Conservation (phyloP, 1,140 invertebrate genomes). For the Teleopsis dalmanni region DNA sequence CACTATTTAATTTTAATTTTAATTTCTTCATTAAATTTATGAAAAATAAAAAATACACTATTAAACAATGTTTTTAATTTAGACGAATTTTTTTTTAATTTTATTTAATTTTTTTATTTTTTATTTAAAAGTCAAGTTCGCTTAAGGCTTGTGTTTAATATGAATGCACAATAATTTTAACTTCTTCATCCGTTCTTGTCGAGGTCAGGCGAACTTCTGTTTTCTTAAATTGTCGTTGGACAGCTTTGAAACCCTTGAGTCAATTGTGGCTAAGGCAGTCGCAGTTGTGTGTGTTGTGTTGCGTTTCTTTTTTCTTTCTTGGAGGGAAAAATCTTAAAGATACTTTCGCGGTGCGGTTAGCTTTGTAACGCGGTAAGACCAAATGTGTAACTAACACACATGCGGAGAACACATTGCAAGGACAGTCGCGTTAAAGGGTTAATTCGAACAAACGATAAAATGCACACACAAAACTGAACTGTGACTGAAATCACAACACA, state of each 20-base stretch:
- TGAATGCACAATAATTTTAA: no score
- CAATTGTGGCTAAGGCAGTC: slow-evolving; percentile 2
- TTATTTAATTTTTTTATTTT: no score
- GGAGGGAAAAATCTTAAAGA: slow-evolving; percentile 23
- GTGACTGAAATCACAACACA: no score
- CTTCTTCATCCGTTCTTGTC: slow-evolving; percentile 10
- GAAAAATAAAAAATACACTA: no score
- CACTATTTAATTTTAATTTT: no score
- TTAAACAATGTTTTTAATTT: no score
- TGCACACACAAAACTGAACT: neutral
- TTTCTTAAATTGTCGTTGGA: slow-evolving; percentile 11
- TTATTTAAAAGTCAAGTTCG: no score
- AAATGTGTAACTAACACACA: neutral
- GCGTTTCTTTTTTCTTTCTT: slow-evolving; percentile 23
- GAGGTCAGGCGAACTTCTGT: slow-evolving; percentile 5
- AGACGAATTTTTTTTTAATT: no score
- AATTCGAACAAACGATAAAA: neutral
- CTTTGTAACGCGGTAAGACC: neutral
- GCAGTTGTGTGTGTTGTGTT: slow-evolving; percentile 9
- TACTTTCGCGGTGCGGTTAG: slow-evolving; percentile 26
- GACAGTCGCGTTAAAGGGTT: neutral
- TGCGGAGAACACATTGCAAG: neutral
- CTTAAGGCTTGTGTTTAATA: no score
- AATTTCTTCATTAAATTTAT: no score
- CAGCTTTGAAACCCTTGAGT: slow-evolving; percentile 28